These are phyloP conservation scores for Drosophila testacea DNA, from an alignment of 2,888 invertebrate species.

Conservation along the genomic window DNA sequence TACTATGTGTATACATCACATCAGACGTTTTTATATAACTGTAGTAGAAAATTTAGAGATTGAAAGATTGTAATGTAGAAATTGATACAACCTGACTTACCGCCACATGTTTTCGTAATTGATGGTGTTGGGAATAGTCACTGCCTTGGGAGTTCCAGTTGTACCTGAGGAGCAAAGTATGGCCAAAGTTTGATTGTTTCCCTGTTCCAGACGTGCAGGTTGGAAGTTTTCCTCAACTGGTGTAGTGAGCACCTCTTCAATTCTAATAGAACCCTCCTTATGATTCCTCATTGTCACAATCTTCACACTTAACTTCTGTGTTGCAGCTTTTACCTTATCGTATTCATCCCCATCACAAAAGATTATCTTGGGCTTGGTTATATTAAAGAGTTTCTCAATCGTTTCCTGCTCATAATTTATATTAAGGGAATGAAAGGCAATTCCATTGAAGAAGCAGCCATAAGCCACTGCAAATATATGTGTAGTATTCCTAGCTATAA, in stretches of 20 bases:
- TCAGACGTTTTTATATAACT: too few relatives aligned
- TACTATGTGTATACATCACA: too few relatives aligned
- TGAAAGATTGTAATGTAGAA: too few relatives aligned
- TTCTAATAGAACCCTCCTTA: neutral
- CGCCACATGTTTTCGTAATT: too few relatives aligned
- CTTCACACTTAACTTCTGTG: slow-evolving; percentile 4
- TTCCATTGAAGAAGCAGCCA: slow-evolving; percentile 56
- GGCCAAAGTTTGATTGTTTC: slow-evolving; percentile 62
- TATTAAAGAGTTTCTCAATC: slow-evolving; percentile 29
- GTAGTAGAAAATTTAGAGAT: too few relatives aligned
- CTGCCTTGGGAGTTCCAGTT: slow-evolving; percentile 71
- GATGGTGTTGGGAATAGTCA: slow-evolving; percentile 28
- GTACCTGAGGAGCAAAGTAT: slow-evolving; percentile 77
- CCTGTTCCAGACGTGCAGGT: slow-evolving; percentile 51
- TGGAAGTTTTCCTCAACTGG: slow-evolving; percentile 2
- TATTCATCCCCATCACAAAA: slow-evolving; percentile 42
- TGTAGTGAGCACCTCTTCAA: slow-evolving; percentile 17
- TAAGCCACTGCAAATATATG: slow-evolving; percentile 55
- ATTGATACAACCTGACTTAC: too few relatives aligned
- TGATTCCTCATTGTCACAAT: slow-evolving; percentile 30
- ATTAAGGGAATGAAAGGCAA: slow-evolving; percentile 50
- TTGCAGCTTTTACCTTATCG: slow-evolving; percentile 19
- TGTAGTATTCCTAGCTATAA: slow-evolving; percentile 59
- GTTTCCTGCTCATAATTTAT: slow-evolving; percentile 27
- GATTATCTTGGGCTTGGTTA: slow-evolving; percentile 50